These are phyloP conservation scores for Cryptotermes secundus DNA, from an alignment of 1,140 invertebrate species.

Conservation along the genomic window DNA sequence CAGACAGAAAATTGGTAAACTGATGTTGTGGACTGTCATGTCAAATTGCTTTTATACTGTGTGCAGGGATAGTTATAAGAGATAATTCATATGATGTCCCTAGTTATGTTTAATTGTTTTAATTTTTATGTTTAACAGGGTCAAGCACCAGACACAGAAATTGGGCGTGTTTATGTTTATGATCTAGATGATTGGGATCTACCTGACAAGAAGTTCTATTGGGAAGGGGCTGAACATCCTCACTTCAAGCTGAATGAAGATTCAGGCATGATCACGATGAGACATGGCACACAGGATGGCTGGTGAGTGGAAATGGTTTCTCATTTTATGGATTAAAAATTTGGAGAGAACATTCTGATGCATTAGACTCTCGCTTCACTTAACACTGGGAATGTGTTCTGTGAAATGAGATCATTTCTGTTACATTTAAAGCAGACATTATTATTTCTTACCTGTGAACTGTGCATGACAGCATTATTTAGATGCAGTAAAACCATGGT, in stretches of 20 bases:
- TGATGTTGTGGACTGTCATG: not conserved
- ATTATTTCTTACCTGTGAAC: no score
- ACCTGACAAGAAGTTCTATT: constrained; percentile 95
- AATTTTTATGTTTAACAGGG: constrained; percentile 59
- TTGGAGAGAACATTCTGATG: no score
- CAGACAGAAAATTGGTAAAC: no score
- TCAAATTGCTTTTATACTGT: not conserved
- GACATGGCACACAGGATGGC: constrained; percentile 84
- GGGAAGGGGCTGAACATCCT: constrained; percentile 78
- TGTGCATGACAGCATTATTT: no score
- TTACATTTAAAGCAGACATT: no score
- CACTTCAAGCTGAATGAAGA: constrained; percentile 86
- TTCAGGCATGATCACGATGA: constrained; percentile 94
- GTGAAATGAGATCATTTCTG: no score
- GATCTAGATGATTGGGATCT: constrained; percentile 98
- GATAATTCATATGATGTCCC: no score
- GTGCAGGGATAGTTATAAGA: not conserved
- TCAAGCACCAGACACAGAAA: constrained; percentile 86
- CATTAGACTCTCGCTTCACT: no score
- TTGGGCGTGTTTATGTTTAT: constrained; percentile 93
- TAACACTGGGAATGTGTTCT: no score
- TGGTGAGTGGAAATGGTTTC: constrained; percentile 52
- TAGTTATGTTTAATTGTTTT: constrained; percentile 20
- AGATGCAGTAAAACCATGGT: no score
- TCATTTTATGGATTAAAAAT: no score